Base-by-base conservation (phyloP, 2,113 vertebrate species). In the Zapus hudsonius region DNA sequence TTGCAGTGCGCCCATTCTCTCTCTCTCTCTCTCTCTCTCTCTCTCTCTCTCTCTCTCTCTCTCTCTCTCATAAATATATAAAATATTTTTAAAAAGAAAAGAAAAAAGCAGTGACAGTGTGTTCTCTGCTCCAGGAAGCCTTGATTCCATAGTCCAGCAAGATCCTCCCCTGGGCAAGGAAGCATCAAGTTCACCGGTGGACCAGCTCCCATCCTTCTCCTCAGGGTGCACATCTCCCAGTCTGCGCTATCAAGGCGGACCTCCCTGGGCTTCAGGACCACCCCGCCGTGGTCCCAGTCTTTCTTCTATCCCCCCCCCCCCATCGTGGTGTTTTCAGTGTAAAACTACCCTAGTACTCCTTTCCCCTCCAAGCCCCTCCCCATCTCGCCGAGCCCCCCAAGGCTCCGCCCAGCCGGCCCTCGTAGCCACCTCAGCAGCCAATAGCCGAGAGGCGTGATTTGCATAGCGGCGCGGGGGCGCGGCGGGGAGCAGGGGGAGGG, bases 401-500 rank as follows among this genome's bases (percentile, higher is more conserved):
- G 75, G 55, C 95, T 76, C 96, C 95, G 87, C 96, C 97, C 94
- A 70, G 12, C n/a, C 82, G 15, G 7, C 55, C 52, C 90, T 89
- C 84, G 61, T 40, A 63, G 86, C 72, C 92, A 59, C 72, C 15
- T 27, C 61, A 8, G 44, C 79, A 94, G 82, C 97, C 96, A 97
- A 97, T 96, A 89, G 89, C 95, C 19, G 76, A 82, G 42, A 33
- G 31, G 2, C 42, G 88, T 86, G 5, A 93, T 97, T 97, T 94
- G 92, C 96, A 96, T 94, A 91, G 94, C 59, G 27, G 63, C 75
- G 52, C 52, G 2, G 90, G 74, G 94, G 93, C 84, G 83, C 74
- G 1, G 76, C 31, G 47, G 86, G 87, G 89, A 40, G 33, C 33
- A 84, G 38, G 80, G 92, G 96, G 96, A 76, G 95, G 96, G 91